Percentiles rank a stretch among this genome's conserved stretches.
These are phyloP conservation scores for Leontopithecus rosalia DNA, from an alignment of 2,797 vertebrate species.

Conservation along the genomic window DNA sequence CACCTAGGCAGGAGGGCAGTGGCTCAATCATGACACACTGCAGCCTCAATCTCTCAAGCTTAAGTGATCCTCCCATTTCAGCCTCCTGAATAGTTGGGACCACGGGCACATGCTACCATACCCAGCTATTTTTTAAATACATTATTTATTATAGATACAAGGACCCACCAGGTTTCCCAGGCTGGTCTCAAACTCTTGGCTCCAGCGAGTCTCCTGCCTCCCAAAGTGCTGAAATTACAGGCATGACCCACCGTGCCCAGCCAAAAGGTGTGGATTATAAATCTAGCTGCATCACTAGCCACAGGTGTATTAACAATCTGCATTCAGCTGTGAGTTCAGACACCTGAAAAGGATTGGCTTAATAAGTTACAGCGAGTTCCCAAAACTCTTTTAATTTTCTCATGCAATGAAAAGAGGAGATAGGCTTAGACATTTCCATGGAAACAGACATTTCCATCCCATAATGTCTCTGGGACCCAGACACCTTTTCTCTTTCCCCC, in stretches of 20 bases:
- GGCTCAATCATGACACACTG: not conserved
- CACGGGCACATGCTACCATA: not conserved
- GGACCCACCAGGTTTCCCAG: not conserved
- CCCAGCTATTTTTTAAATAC: fast-evolving
- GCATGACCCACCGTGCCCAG: not conserved
- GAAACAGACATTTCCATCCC: not conserved
- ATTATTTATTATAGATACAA: not conserved
- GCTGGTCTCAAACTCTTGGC: not conserved
- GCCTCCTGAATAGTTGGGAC: not conserved
- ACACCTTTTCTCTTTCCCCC: not conserved
- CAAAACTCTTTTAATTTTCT: not conserved
- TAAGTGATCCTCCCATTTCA: not conserved
- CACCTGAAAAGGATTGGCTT: not conserved
- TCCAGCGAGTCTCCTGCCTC: not conserved
- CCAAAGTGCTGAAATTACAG: not conserved
- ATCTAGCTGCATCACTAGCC: not conserved
- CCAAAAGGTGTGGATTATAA: not conserved
- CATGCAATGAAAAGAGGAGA: not conserved
- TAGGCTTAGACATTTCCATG: not conserved
- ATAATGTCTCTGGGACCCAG: not conserved
- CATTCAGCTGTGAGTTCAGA: not conserved
- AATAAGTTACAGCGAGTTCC: not conserved
- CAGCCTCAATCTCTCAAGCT: not conserved
- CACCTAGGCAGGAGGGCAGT: not conserved
- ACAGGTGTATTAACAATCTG: not conserved